phyloP scores from a whole-genome alignment of 1,140 invertebrate species.

The Drosophila auraria region DNA sequence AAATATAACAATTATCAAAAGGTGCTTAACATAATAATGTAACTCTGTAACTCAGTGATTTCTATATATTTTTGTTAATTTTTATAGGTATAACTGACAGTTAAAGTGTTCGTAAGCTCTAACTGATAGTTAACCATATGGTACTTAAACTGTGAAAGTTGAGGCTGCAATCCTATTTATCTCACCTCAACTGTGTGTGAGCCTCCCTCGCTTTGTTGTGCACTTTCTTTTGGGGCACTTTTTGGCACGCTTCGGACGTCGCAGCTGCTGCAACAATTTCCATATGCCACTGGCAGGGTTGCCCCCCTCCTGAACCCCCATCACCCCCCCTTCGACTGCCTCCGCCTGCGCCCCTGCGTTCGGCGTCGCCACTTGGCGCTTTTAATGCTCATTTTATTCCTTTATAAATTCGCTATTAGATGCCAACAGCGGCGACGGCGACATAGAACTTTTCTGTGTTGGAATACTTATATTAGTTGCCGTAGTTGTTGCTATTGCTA shows the following conservation, averaged over 20 bases:
- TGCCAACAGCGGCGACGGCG: constrained; percentile 66
- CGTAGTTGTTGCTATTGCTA: constrained; percentile 31
- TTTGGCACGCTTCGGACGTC: constrained; percentile 67
- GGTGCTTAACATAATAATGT: too few species aligned
- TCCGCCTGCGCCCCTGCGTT: not conserved
- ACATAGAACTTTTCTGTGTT: constrained; percentile 73
- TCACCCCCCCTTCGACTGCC: not conserved
- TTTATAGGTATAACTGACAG: too few species aligned
- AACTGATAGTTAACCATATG: too few species aligned
- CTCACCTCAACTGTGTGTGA: not conserved
- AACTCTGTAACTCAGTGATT: too few species aligned
- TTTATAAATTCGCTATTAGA: constrained; percentile 78
- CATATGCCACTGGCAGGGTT: constrained; percentile 29
- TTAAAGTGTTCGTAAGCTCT: too few species aligned
- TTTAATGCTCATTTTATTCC: constrained; percentile 81
- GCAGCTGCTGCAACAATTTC: constrained; percentile 47
- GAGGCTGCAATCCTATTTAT: not conserved
- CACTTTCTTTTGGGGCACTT: constrained; percentile 43
- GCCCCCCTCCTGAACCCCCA: not conserved
- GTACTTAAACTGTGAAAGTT: too few species aligned
- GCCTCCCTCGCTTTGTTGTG: constrained; percentile 3
- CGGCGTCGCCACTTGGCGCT: constrained; percentile 31
- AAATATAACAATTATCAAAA: too few species aligned
- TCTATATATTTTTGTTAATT: too few species aligned
- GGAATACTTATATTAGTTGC: constrained; percentile 53